Base-by-base conservation (phyloP, 64 coral and sea anemone species). In the Montipora efflorescens region DNA sequence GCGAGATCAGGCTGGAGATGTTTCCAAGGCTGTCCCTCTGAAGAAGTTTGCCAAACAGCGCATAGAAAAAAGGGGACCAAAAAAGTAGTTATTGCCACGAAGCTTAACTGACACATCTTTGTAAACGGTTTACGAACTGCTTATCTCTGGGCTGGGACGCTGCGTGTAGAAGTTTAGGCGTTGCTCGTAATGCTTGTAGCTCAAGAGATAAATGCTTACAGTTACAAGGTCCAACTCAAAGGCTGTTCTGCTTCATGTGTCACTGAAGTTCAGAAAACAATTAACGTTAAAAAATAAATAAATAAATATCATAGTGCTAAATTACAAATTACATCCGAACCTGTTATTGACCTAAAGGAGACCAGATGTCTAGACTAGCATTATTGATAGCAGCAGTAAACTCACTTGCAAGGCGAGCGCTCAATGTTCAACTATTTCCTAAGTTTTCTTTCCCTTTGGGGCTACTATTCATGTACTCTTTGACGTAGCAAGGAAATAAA, bases 281-380 rank as follows among this genome's bases (percentile, higher is more conserved):
- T 71, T 28, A 86, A 72, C 9, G 47, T 47, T 82, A 62, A 23
- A 67, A 36, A 36, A 36, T 36, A 81, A 82, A 66, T 66, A 82
- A 82, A 82, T 62, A 82, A 49, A 47, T 84, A 84, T 84, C 81
- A 19, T 59, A 79, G 77, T 79, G 77, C 77, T 79, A 79, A 5
- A 79, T 79, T 79, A 61, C 51, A 84, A 48, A 71, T 70, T 50
- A 86, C 66, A 71, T 86, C 82, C 82, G 82, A 86, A 70, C 16
- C 59, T 21, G 19, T 67, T 86, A 70, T 86, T 86, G 70, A 86
- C 47, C 19, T 72, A 50, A 48, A 7, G 66, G 28, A 67, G 82
- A 71, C 82, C 4, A 71, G 16, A 22, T 71, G 82, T 86, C 82
- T 86, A 72, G 82, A 84, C 81, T 21, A 50, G 18, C 44, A 22